Conservation (phyloP, 2,797 vertebrate species). For the Leuciscus waleckii region DNA sequence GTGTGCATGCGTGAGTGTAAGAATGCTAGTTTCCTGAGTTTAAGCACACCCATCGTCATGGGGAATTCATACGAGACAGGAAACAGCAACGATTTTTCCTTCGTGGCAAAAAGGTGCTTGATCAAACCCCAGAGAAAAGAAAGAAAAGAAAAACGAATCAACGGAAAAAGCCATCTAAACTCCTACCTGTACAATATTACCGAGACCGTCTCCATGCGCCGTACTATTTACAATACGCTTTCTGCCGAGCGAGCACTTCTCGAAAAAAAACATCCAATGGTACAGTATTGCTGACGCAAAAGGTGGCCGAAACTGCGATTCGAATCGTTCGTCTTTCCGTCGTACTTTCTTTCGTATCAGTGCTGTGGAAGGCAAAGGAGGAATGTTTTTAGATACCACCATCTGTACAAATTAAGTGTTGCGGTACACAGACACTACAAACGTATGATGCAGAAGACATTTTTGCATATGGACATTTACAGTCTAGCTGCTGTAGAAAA, state of each 20-base stretch:
- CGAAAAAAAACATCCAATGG: slow-evolving; percentile 84
- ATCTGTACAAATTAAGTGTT: slow-evolving; percentile 87
- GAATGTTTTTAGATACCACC: slow-evolving; percentile 91
- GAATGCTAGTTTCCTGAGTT: slow-evolving; percentile 82
- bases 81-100: slow-evolving; percentile 80
- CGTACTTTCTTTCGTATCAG: slow-evolving; percentile 75
- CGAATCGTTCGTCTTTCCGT: slow-evolving; percentile 69
- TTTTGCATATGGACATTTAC: slow-evolving; percentile 99
- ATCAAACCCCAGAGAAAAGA: slow-evolving; percentile 71
- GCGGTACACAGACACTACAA: slow-evolving; percentile 90
- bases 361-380: slow-evolving; percentile 90
- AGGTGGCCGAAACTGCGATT: slow-evolving; percentile 78
- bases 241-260: slow-evolving; percentile 84
- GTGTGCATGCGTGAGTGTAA: slow-evolving; percentile 61
- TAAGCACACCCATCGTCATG: slow-evolving; percentile 71
- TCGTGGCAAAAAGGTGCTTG: slow-evolving; percentile 74
- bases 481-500: slow-evolving; percentile 89
- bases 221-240: slow-evolving; percentile 81
- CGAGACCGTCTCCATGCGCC: slow-evolving; percentile 86
- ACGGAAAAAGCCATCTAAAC: slow-evolving; percentile 62
- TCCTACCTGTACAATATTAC: slow-evolving; percentile 80
- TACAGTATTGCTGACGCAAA: slow-evolving; percentile 89
- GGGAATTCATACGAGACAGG: slow-evolving; percentile 76
- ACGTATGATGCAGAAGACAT: slow-evolving; percentile 87
- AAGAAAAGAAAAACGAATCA: slow-evolving; percentile 35